phyloP scores from a whole-genome alignment of 2,797 vertebrate genomes.

The Carapus acus region DNA sequence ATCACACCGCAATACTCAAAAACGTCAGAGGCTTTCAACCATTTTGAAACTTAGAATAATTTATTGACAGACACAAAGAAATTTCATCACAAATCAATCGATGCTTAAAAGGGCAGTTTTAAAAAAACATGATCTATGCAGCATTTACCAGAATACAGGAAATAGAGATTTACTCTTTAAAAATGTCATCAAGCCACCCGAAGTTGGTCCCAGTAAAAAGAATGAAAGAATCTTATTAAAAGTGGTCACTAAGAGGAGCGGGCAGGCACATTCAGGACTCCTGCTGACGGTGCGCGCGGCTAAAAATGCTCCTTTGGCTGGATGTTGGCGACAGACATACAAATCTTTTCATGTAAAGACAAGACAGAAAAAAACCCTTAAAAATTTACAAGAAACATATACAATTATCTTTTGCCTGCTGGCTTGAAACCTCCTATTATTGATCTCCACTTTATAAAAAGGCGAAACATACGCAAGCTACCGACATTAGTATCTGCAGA shows the following conservation, averaged over 20 bases:
- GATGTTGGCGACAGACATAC: slow-evolving; percentile 54
- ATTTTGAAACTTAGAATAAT: slow-evolving; percentile 62
- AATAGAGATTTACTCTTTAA: slow-evolving; percentile 71
- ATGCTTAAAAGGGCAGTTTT: slow-evolving; percentile 60
- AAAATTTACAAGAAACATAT: slow-evolving; percentile 58
- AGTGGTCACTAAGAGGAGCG: slow-evolving; percentile 62
- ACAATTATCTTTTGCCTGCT: slow-evolving; percentile 49
- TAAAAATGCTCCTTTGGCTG: slow-evolving; percentile 56
- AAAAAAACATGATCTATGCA: slow-evolving; percentile 56
- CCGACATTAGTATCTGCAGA: slow-evolving; percentile 54
- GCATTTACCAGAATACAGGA: slow-evolving; percentile 67
- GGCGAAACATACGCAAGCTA: slow-evolving; percentile 51
- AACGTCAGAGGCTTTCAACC: slow-evolving; percentile 29
- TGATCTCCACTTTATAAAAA: slow-evolving; percentile 28
- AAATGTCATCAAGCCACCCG: slow-evolving; percentile 60
- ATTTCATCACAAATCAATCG: slow-evolving; percentile 63
- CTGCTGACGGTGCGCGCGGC: slow-evolving; percentile 57
- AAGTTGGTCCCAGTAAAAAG: slow-evolving; percentile 69
- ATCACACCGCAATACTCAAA: too few relatives aligned
- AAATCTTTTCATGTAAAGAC: slow-evolving; percentile 50
- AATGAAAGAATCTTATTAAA: slow-evolving; percentile 62
- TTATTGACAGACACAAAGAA: slow-evolving; percentile 70
- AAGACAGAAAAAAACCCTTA: slow-evolving; percentile 44
- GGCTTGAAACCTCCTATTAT: slow-evolving; percentile 45
- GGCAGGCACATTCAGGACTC: slow-evolving; percentile 56